These are phyloP conservation scores for Heliconius eleuchia DNA, from an alignment of 1,140 invertebrate species.

Conservation along the genomic window DNA sequence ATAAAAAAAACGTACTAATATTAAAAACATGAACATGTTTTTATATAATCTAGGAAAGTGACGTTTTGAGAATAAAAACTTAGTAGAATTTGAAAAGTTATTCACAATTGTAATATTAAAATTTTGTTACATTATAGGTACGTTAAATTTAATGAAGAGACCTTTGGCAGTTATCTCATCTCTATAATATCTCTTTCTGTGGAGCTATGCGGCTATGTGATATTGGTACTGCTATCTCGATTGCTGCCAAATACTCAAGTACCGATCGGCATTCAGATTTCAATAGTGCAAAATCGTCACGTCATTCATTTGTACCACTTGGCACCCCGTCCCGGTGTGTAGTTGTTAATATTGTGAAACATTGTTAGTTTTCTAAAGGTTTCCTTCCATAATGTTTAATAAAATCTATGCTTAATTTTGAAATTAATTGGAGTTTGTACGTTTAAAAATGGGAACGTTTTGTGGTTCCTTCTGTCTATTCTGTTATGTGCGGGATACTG, in stretches of 20 bases:
- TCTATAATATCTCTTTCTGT: background rate
- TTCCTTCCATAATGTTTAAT: background rate
- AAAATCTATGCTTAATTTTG: no score
- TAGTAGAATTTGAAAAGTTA: background rate
- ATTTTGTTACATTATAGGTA: background rate
- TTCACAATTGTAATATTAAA: no score
- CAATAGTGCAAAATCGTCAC: constrained; percentile 13
- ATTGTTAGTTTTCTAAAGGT: background rate
- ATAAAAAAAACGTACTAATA: no score
- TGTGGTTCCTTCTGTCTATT: no score
- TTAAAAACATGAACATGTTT: no score
- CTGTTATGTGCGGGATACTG: no score
- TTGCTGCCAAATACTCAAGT: constrained; percentile 1
- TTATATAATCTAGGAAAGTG: no score
- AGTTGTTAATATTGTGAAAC: background rate
- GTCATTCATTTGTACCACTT: constrained; percentile 1
- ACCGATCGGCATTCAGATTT: constrained; percentile 8
- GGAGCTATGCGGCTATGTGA: background rate
- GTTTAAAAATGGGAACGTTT: no score
- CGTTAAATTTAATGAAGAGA: background rate
- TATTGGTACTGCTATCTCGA: background rate
- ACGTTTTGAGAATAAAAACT: background rate
- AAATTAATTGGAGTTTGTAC: no score
- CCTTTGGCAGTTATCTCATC: background rate
- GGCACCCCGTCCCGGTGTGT: background rate